Percentiles rank a stretch among this genome's conserved stretches.
Conservation (phyloP, 2,888 invertebrate species). For the Diabrotica balteata region DNA sequence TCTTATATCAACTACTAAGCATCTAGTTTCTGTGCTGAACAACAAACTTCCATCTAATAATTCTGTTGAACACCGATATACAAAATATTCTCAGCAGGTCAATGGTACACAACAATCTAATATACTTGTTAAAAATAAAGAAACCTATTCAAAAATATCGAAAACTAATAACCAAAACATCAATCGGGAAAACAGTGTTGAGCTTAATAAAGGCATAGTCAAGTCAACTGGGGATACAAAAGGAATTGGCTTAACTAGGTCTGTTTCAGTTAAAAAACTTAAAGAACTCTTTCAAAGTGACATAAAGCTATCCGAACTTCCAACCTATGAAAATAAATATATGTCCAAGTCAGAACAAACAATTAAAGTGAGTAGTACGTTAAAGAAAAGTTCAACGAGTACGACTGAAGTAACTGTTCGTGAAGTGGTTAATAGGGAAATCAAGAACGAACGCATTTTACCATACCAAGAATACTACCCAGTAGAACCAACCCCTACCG, state of each 20-base stretch:
- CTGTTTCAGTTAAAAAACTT: constrained; percentile 26
- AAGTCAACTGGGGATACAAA: neutral
- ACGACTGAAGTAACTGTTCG: too few relatives aligned
- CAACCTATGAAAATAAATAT: neutral
- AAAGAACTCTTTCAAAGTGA: constrained; percentile 17
- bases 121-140: neutral
- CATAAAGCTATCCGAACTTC: neutral
- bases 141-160: neutral
- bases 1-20: constrained; percentile 39
- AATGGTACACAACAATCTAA: neutral
- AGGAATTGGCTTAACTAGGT: neutral
- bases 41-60: constrained; percentile 38
- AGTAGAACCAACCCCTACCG: neutral
- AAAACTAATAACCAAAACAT: neutral
- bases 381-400: neutral
- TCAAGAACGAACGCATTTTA: neutral
- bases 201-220: neutral
- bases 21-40: constrained; percentile 38
- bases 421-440: neutral
- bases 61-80: neutral
- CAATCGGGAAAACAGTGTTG: too few relatives aligned
- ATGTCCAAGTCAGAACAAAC: neutral
- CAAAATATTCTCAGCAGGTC: neutral
- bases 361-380: neutral
- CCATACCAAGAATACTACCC: neutral